Conservation (phyloP, 2,797 vertebrate species). For the Halcyon smyrnensis region DNA sequence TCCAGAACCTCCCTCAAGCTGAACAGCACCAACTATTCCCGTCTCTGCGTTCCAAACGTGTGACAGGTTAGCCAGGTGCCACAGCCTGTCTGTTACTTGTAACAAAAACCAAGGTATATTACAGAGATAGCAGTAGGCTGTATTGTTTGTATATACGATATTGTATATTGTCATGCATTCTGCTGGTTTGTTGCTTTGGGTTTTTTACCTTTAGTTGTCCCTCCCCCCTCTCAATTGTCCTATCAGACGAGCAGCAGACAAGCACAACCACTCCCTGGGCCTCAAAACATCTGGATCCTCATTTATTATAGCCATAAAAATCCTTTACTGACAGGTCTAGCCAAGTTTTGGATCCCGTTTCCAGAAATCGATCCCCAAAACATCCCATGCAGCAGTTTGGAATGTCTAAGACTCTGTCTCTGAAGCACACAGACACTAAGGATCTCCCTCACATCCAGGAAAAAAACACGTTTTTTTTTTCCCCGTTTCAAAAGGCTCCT, state of each 20-base stretch:
- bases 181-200: not conserved
- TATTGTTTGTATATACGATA: not conserved
- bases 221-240: not conserved
- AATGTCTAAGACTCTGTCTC: not conserved
- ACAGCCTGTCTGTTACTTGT: not conserved
- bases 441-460: not conserved
- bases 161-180: not conserved
- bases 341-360: not conserved
- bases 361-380: not conserved
- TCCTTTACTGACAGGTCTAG: not conserved
- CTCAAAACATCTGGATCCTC: not conserved
- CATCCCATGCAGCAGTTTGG: not conserved
- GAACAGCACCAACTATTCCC: not conserved
- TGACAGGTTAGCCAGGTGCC: slow-evolving; percentile 9
- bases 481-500: not conserved
- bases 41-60: not conserved
- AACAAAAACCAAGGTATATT: not conserved
- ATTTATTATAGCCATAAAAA: not conserved
- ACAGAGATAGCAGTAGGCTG: not conserved
- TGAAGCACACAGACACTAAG: not conserved
- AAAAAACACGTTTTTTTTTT: not conserved
- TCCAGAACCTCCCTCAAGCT: not conserved
- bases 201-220: not conserved
- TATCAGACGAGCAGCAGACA: not conserved
- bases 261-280: not conserved